Evolutionary conservation across 1,140 invertebrate genomes (phyloP).

Genomic region (Atta colombica): DNA sequence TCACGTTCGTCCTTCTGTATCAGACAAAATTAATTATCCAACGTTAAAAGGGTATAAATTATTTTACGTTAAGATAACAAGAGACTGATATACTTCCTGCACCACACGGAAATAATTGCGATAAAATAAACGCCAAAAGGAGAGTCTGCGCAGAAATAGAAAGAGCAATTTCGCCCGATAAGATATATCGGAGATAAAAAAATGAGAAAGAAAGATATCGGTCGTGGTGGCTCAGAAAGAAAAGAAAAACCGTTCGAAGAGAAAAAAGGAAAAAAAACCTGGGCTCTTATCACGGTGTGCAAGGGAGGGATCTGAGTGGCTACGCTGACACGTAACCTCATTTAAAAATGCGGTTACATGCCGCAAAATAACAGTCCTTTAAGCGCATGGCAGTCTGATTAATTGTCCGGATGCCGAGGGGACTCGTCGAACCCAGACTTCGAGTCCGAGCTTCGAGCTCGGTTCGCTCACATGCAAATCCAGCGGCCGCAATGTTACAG

Average conservation of each 20-base stretch:
- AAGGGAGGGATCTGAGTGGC: slow-evolving; percentile 21
- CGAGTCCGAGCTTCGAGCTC: background rate
- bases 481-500: slow-evolving; percentile 52
- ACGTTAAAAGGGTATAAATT: background rate
- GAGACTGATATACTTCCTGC: background rate
- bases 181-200: slow-evolving; percentile 28
- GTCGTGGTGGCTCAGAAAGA: slow-evolving; percentile 32
- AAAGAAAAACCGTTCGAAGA: slow-evolving; percentile 47
- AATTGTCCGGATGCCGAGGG: slow-evolving; percentile 64
- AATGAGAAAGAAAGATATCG: slow-evolving; percentile 53
- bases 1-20: background rate
- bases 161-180: slow-evolving; percentile 7
- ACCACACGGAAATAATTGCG: background rate
- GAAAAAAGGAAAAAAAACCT: background rate
- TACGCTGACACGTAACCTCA: slow-evolving; percentile 67
- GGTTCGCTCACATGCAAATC: slow-evolving; percentile 68
- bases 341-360: slow-evolving; percentile 72
- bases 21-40: slow-evolving; percentile 7
- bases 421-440: background rate
- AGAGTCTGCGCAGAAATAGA: background rate
- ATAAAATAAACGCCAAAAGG: slow-evolving; percentile 19
- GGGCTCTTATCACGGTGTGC: slow-evolving; percentile 29
- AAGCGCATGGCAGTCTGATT: slow-evolving; percentile 62
- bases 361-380: slow-evolving; percentile 72
- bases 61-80: slow-evolving; percentile 9